These are phyloP conservation scores for Danio aesculapii DNA, from an alignment of 2,797 vertebrate genomes.

Conservation along the genomic window DNA sequence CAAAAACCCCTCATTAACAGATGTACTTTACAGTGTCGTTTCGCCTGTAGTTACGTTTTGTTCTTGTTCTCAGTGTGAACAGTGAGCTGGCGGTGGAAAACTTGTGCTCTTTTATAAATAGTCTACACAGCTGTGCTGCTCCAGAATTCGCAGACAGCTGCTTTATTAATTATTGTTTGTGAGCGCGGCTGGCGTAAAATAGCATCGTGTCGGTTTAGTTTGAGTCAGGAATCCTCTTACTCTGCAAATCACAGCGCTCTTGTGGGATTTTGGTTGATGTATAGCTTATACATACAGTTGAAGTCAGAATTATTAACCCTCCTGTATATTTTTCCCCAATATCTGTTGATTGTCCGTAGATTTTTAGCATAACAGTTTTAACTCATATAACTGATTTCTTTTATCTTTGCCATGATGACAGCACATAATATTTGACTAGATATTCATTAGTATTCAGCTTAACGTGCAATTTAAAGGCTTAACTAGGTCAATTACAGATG, in stretches of 20 bases:
- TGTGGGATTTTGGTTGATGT: not conserved
- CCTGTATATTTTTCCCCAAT: too few relatives aligned
- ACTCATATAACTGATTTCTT: too few relatives aligned
- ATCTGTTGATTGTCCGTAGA: too few relatives aligned
- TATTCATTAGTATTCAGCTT: too few relatives aligned
- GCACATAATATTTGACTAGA: too few relatives aligned
- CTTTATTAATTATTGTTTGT: slow-evolving; percentile 65
- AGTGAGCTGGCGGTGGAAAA: slow-evolving; percentile 59
- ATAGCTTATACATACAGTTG: not conserved
- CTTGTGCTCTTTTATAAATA: slow-evolving; percentile 68
- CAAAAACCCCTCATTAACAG: too few relatives aligned
- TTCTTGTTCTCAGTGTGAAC: slow-evolving; percentile 57
- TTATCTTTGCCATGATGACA: too few relatives aligned
- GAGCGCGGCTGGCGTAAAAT: slow-evolving; percentile 53
- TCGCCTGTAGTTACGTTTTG: slow-evolving; percentile 34
- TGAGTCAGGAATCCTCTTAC: slow-evolving; percentile 48
- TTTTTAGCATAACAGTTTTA: too few relatives aligned
- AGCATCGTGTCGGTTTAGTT: slow-evolving; percentile 44
- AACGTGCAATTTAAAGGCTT: too few relatives aligned
- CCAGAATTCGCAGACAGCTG: slow-evolving; percentile 64
- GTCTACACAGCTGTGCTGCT: slow-evolving; percentile 68
- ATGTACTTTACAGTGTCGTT: not conserved
- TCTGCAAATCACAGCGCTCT: slow-evolving; percentile 31
- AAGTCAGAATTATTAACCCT: too few relatives aligned
- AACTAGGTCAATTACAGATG: too few relatives aligned